Base-by-base conservation (phyloP, 1,140 invertebrate genomes). In the Zeugodacus cucurbitae region DNA sequence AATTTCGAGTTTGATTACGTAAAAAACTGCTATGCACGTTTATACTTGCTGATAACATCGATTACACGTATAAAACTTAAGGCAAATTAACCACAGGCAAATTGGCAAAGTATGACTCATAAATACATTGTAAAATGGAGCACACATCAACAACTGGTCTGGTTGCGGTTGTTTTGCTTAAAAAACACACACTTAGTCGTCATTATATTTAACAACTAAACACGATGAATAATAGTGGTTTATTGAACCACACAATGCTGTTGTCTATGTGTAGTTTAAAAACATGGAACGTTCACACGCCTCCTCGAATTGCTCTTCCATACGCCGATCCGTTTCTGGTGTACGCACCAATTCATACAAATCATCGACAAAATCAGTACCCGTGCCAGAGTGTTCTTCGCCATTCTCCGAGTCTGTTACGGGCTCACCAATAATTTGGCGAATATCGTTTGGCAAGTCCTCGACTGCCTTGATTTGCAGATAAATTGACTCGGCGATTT, bases 401-500 rank as follows among this genome's bases (percentile, higher is more conserved):
- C 91, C 89, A 0, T 89, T 89, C 3, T 91, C 85, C 6, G 90
- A 82, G 11, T 89, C 85, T 11, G 94, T 87, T 0, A 94, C 90
- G 10, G 94, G 93, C 54, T 97, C 92, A 0, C 96, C 96, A 59
- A 97, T 94, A 88, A 97, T 96, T 11, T 94, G 91, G 48, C 96
- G 94, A 62, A 97, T 95, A 29, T 95, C 94, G 90, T 96, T 95
- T 0, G 96, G 96, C 57, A 97, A 91, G 89, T 96, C 94, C 10
- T 95, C 95, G 0, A 96, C 95, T 48, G 95, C 95, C 91, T 96
- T 95, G 1, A 98, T 94, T 93, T 98, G 98, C 90, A 96, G 93
- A 93, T 96, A 99, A 89, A 99, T 98, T 17, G 96, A 97, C 93
- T 99, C 98, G 0, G 98, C 98, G 90, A 96, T 96, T 88, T 96